Evolutionary conservation across 2,888 invertebrate genomes (phyloP).

Genomic region (Trisateles emortualis): DNA sequence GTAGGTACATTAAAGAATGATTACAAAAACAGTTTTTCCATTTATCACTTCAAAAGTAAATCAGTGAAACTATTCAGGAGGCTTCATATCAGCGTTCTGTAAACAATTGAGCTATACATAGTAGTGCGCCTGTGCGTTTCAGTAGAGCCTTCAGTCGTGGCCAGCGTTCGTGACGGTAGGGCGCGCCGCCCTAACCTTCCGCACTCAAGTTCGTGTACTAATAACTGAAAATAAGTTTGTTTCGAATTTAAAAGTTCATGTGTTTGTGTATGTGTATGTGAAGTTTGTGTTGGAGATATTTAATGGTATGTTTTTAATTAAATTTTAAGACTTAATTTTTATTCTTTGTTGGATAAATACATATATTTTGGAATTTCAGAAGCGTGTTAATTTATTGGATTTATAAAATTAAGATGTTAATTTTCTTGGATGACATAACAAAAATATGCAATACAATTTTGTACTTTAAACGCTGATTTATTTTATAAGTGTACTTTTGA

Average conservation of each 20-base stretch:
- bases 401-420: no score
- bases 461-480: no score
- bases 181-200: constrained; percentile 30
- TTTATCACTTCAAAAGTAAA: neutral
- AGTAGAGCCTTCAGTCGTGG: constrained; percentile 39
- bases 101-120: neutral
- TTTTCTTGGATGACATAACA: no score
- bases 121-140: constrained; percentile 42
- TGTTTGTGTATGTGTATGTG: constrained; percentile 12
- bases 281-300: constrained; percentile 9
- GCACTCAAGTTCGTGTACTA: constrained; percentile 35
- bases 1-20: no score
- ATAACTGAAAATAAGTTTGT: constrained; percentile 36
- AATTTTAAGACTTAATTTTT: neutral
- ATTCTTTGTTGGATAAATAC: no score
- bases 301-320: constrained; percentile 25
- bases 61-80: neutral
- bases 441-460: no score
- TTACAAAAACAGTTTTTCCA: no score
- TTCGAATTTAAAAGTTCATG: constrained; percentile 15
- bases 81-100: neutral
- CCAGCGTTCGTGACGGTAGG: constrained; percentile 25
- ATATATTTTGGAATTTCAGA: no score
- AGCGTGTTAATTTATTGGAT: no score
- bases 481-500: no score